A percentile compares a stretch with the other conserved stretches of the same genome.
These are phyloP conservation scores for Caenorhabditis becei DNA, from an alignment of 2,888 invertebrate species.

Conservation along the genomic window DNA sequence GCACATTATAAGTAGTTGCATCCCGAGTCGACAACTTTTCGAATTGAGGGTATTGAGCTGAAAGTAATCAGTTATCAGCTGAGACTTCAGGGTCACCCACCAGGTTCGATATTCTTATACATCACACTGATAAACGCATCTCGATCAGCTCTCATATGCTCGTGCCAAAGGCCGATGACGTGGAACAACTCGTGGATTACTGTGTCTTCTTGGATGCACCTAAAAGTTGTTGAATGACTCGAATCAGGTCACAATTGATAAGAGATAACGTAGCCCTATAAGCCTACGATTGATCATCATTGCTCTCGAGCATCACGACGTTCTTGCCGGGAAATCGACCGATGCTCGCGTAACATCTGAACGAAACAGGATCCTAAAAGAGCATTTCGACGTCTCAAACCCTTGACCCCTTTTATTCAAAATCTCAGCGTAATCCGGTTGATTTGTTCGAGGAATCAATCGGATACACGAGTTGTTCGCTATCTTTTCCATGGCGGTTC, in stretches of 20 bases:
- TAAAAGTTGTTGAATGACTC: conserved; percentile 39
- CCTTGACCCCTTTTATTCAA: conserved; percentile 75
- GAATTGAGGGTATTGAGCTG: conserved; percentile 70
- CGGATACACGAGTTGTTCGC: conserved; percentile 76
- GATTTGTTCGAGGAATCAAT: conserved; percentile 65
- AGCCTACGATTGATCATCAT: conserved; percentile 72
- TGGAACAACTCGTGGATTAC: conserved; percentile 79
- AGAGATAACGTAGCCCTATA: conserved; percentile 17
- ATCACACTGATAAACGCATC: conserved; percentile 76
- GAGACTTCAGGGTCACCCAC: conserved; percentile 10
- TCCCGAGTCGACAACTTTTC: conserved; percentile 72
- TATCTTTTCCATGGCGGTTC: conserved; percentile 73
- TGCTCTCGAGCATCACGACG: conserved; percentile 79
- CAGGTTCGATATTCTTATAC: conserved; percentile 76
- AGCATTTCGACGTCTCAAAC: conserved; percentile 42
- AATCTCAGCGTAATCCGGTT: conserved; percentile 76
- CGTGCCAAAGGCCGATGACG: conserved; percentile 78
- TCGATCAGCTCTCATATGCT: conserved; percentile 79
- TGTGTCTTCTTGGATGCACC: conserved; percentile 73
- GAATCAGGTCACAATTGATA: neutral
- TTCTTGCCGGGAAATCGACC: conserved; percentile 75
- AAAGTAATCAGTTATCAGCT: conserved; percentile 16
- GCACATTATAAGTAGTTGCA: conserved; percentile 74
- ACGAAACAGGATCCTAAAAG: neutral
- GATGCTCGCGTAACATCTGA: conserved; percentile 78